Evolutionary conservation across 2,888 invertebrate species (phyloP), one percentile per base, ranked within the genome.

Genomic region (Ganaspis brasiliensis): DNA sequence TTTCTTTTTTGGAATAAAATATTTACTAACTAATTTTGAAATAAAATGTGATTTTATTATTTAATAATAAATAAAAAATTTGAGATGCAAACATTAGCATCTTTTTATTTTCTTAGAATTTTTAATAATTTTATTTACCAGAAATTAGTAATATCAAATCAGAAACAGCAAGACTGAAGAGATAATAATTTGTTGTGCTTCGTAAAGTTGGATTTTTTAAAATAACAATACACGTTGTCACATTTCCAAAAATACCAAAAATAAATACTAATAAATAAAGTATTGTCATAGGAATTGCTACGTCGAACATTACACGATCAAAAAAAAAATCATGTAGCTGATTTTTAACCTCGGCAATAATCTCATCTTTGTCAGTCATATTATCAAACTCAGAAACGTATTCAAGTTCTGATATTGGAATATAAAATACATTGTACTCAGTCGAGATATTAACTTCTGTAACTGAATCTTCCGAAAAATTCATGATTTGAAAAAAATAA

Each of bases 141-240:
- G n/a, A n/a, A 59, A 59, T 16, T 8, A 59, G 14, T n/a, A 59
- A 93, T 59, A 96, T 93, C 16, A 98, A 92, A 91, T 98, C 98
- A 21, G 97, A 97, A 14, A 98, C 92, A 19, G 98, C 97, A 91
- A 98, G 92, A 88, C 96, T 97, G 92, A 98, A 31, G 31, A 98
- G 89, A 89, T 98, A 98, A 89, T 97, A 98, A 89, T 98, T 98
- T 0, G 98, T 98, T 0, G 97, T 96, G 0, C 97, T 97, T 87
- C 97, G 97, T 95, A 98, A 95, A 10, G 95, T 94, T 0, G 95
- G 93, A 88, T 97, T 96, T 31, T 94, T 93, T 9, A 95, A 93
- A 73, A 98, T 97, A 14, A 98, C 97, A 37, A 96, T 93, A 88
- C 98, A 98, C 6, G 98, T 97, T 3, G 95, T 94, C 31, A 96